These are phyloP conservation scores for Narcine bancroftii DNA, from an alignment of 2,113 vertebrate genomes.

Conservation along the genomic window DNA sequence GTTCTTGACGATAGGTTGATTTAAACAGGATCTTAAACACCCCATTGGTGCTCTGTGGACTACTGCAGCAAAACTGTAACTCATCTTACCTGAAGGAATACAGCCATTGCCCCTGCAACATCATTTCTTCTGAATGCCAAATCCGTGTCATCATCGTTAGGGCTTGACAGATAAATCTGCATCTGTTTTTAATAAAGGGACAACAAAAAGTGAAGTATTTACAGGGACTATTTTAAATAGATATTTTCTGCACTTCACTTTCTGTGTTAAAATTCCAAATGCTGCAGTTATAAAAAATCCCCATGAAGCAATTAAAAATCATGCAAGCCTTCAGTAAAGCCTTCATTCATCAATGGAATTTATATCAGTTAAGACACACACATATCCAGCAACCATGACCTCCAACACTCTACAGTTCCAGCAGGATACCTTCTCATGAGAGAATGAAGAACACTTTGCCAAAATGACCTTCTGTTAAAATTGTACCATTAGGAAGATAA, in stretches of 20 bases:
- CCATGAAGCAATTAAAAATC: conserved; percentile 28
- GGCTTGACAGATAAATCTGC: conserved; percentile 97
- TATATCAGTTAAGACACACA: conserved; percentile 6
- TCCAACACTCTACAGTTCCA: conserved; percentile 3
- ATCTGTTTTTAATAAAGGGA: conserved; percentile 63
- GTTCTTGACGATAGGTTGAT: not conserved
- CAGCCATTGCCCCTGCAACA: conserved; percentile 78
- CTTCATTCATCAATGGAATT: conserved; percentile 25
- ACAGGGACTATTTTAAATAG: not conserved
- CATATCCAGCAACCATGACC: conserved; percentile 5
- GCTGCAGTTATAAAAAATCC: not conserved
- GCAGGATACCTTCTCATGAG: not conserved
- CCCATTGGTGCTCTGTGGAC: conserved; percentile 45
- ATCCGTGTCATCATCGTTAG: conserved; percentile 88
- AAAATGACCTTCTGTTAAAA: conserved; percentile 32
- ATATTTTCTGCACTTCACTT: not conserved
- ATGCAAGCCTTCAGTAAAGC: conserved; percentile 8
- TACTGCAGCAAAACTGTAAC: conserved; percentile 49
- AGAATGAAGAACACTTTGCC: conserved; percentile 5
- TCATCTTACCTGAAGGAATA: conserved; percentile 88
- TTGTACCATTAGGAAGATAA: conserved; percentile 28
- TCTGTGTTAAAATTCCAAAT: not conserved
- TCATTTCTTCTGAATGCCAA: conserved; percentile 81
- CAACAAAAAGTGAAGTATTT: not conserved
- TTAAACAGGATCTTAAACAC: not conserved